Percentiles rank a stretch among this genome's conserved stretches.
phyloP scores from a whole-genome alignment of 2,888 invertebrate genomes.

The Sthenelais limicola region DNA sequence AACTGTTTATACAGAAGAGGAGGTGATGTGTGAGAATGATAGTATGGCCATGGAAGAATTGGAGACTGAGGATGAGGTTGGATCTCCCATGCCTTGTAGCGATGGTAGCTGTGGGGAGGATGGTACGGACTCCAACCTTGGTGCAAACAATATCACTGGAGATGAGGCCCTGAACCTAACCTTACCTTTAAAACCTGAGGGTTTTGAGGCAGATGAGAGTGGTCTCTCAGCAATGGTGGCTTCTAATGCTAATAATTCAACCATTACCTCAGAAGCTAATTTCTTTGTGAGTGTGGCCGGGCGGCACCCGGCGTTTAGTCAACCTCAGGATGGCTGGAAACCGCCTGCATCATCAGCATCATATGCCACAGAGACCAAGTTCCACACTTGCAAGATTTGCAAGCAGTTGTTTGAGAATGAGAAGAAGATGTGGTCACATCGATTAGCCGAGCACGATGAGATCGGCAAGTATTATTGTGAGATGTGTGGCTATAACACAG shows the following conservation, averaged over 20 bases:
- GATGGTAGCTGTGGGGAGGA: constrained; percentile 26
- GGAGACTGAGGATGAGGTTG: constrained; percentile 27
- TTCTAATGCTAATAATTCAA: neutral
- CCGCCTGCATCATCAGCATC: constrained; percentile 2
- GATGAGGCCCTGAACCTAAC: neutral
- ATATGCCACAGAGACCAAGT: constrained; percentile 11
- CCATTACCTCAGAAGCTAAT: constrained; percentile 18
- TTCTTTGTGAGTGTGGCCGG: constrained; percentile 47
- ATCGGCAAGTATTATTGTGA: constrained; percentile 44
- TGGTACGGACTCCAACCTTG: neutral
- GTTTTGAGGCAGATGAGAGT: constrained; percentile 21
- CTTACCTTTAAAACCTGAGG: constrained; percentile 9
- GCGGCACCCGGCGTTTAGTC: constrained; percentile 34
- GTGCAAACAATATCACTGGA: neutral
- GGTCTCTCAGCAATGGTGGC: constrained; percentile 11
- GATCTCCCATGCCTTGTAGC: constrained; percentile 16
- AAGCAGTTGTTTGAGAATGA: constrained; percentile 42
- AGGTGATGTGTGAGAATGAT: constrained; percentile 10
- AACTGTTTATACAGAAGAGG: constrained; percentile 25
- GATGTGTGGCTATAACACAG: constrained; percentile 42
- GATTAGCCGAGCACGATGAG: constrained; percentile 39
- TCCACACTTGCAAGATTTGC: constrained; percentile 43
- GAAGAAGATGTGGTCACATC: constrained; percentile 48
- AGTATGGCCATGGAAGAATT: constrained; percentile 32
- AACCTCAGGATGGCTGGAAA: neutral